These are phyloP conservation scores for Bujurquina vittata DNA, from an alignment of 2,113 vertebrate genomes.

Conservation along the genomic window DNA sequence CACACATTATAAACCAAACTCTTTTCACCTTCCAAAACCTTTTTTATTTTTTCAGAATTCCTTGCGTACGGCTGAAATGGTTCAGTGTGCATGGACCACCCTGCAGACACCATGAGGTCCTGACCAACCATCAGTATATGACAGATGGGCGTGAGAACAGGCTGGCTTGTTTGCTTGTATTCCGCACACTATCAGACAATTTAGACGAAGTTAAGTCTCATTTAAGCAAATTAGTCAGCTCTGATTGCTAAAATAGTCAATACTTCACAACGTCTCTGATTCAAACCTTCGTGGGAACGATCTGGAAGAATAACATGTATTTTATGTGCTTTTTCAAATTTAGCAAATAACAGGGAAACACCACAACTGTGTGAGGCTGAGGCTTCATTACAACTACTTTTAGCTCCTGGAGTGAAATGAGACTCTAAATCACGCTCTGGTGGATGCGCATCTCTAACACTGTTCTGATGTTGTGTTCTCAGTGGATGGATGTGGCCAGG, in stretches of 20 bases:
- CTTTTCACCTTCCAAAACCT: not conserved
- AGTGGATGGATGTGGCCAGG: constrained; percentile 48
- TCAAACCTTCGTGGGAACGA: not conserved
- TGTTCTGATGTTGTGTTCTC: constrained; percentile 21
- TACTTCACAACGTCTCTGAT: not conserved
- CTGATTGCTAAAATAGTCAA: not conserved
- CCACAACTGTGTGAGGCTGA: constrained; percentile 6
- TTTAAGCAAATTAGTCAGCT: not conserved
- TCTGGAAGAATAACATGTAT: not conserved
- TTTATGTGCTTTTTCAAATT: constrained; percentile 28
- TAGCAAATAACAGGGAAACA: constrained; percentile 31
- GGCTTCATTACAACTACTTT: constrained; percentile 50
- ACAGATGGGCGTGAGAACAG: not conserved
- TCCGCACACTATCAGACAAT: not conserved
- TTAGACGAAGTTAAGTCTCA: not conserved
- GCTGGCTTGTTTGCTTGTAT: not conserved
- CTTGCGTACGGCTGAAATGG: not conserved
- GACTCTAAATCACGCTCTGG: constrained; percentile 41
- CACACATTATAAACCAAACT: not conserved
- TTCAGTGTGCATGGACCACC: not conserved
- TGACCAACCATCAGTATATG: not conserved
- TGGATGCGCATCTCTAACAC: constrained; percentile 38
- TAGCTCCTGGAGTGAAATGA: constrained; percentile 30
- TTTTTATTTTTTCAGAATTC: not conserved
- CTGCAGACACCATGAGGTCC: not conserved